A percentile compares a stretch with the other conserved stretches of the same genome.
These are phyloP conservation scores for Drymodes brunneopygia DNA, from an alignment of 2,113 vertebrate genomes.

Conservation along the genomic window DNA sequence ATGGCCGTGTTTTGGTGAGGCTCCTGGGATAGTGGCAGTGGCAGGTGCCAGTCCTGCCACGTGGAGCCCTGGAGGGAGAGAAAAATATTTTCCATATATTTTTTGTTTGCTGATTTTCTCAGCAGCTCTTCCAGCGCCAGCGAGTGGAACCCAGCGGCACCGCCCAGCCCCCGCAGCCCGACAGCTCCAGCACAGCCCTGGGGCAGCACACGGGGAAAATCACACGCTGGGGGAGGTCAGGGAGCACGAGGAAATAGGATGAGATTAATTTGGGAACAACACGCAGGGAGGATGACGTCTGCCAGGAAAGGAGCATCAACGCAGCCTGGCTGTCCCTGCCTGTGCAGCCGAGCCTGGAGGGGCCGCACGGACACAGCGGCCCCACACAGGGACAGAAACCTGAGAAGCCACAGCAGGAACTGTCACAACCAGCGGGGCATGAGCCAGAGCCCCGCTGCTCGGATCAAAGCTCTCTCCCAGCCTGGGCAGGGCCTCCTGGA, in stretches of 20 bases:
- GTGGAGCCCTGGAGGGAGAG: not conserved
- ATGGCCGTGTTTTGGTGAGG: accelerated
- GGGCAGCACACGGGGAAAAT: not conserved
- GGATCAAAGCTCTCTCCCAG: not conserved
- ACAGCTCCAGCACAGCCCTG: constrained; percentile 4
- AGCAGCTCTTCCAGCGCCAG: not conserved
- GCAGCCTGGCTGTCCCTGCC: accelerated
- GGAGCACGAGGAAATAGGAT: not conserved
- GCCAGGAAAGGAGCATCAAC: not conserved
- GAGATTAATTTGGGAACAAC: not conserved
- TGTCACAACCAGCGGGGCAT: accelerated
- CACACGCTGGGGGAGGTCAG: not conserved
- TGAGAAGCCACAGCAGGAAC: not conserved
- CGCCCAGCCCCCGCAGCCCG: not conserved
- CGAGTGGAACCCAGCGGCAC: not conserved
- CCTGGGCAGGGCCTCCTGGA: not conserved
- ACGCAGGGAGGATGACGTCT: not conserved
- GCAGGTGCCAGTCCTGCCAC: not conserved
- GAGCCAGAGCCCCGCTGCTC: accelerated
- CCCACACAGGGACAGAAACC: not conserved
- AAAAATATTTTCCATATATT: not conserved
- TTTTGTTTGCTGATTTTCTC: not conserved
- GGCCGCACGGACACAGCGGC: not conserved
- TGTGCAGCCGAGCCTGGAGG: accelerated
- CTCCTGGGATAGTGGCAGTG: accelerated